A percentile compares a stretch with the other conserved stretches of the same genome.
Evolutionary conservation across 2,797 vertebrate species (phyloP).

Genomic region (Benthosema pterotum): DNA sequence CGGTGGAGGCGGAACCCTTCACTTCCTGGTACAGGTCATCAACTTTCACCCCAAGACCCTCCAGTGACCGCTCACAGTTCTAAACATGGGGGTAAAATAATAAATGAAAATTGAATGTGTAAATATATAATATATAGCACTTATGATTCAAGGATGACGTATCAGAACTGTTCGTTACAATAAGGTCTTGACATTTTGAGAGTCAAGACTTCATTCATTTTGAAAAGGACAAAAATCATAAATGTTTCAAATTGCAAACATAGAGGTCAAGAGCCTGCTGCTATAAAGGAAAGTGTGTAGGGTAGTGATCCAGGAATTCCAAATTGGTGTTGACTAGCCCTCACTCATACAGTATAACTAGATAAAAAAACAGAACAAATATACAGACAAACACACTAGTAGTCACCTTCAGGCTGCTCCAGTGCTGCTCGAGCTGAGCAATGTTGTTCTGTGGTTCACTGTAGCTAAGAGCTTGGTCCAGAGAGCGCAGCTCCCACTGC

Average conservation of each 20-base stretch:
- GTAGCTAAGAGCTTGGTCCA: slow-evolving; percentile 73
- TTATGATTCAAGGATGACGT: neutral
- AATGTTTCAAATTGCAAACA: no score
- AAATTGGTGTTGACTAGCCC: no score
- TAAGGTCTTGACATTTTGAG: no score
- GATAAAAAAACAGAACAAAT: neutral
- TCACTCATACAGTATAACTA: neutral
- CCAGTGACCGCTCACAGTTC: slow-evolving; percentile 71
- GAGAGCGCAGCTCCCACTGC: slow-evolving; percentile 74
- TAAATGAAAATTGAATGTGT: neutral
- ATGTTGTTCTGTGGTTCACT: slow-evolving; percentile 64
- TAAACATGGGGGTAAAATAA: slow-evolving; percentile 30
- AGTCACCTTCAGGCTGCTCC: slow-evolving; percentile 76
- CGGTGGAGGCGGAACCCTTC: slow-evolving; percentile 24
- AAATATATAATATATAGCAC: neutral
- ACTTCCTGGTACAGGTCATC: slow-evolving; percentile 65
- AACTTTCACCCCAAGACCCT: slow-evolving; percentile 64
- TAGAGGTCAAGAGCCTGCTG: no score
- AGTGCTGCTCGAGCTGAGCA: slow-evolving; percentile 75
- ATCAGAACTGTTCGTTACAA: neutral
- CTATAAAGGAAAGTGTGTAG: no score
- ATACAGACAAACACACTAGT: neutral
- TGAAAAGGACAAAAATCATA: no score
- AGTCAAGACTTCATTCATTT: no score
- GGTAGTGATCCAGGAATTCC: no score